Percentiles rank a stretch among this genome's conserved stretches.
Conservation (phyloP, 2,797 vertebrate species). For the Brachymystax lenok region DNA sequence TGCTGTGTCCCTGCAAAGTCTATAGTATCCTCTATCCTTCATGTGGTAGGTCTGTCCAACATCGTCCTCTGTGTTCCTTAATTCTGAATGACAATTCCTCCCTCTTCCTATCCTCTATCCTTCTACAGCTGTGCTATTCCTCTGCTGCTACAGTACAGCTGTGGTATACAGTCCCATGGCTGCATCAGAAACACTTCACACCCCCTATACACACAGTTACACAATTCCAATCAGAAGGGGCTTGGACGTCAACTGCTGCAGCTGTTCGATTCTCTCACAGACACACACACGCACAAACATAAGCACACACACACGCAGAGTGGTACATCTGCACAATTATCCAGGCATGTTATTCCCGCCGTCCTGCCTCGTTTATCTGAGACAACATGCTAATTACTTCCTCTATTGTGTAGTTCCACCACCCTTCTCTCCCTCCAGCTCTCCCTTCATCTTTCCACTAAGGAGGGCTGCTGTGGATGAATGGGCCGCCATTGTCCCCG, state of each 20-base stretch:
- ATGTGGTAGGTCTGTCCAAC: neutral
- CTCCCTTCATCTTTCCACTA: slow-evolving; percentile 14
- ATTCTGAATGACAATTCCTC: slow-evolving; percentile 7
- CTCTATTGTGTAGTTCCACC: slow-evolving; percentile 30
- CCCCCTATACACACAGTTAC: neutral
- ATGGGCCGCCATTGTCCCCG: too few relatives aligned
- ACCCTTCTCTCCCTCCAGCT: slow-evolving; percentile 3
- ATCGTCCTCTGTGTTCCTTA: neutral
- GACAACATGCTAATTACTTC: slow-evolving; percentile 42
- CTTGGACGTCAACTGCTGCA: slow-evolving; percentile 30
- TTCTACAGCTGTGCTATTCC: slow-evolving; percentile 12
- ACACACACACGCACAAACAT: too few relatives aligned
- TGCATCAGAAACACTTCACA: slow-evolving; percentile 5
- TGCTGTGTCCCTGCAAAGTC: neutral
- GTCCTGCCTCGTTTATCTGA: slow-evolving; percentile 15
- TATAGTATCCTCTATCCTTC: neutral
- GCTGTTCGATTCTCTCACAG: slow-evolving; percentile 13
- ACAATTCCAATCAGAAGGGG: slow-evolving; percentile 7
- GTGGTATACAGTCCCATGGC: slow-evolving; percentile 3
- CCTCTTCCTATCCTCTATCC: neutral
- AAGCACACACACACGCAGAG: neutral
- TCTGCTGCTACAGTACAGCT: too few relatives aligned
- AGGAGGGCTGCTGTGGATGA: neutral
- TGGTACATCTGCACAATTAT: slow-evolving; percentile 33
- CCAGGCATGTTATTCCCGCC: slow-evolving; percentile 18